Conservation (phyloP, 2,113 vertebrate genomes). For the Caranx ignobilis region DNA sequence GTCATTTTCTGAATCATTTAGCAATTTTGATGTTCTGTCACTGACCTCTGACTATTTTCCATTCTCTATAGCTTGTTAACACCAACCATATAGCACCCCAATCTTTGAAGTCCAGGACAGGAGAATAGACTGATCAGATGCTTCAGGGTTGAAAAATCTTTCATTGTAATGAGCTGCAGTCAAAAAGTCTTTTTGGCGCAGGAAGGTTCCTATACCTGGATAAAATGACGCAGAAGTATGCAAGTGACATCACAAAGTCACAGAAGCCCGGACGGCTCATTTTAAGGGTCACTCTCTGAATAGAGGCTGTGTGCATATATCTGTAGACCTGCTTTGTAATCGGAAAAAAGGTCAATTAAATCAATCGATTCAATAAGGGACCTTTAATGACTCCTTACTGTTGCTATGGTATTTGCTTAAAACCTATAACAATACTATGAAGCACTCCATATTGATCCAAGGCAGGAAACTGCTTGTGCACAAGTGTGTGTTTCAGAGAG, state of each 20-base stretch:
- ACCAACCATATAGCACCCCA: not conserved
- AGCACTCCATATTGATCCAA: conserved; percentile 5
- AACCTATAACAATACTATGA: conserved; percentile 2
- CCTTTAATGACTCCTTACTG: not conserved
- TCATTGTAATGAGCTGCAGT: not conserved
- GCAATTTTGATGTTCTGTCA: not conserved
- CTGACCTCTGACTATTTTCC: not conserved
- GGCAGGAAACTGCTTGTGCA: conserved; percentile 1
- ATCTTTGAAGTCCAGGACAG: not conserved
- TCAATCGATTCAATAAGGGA: no score
- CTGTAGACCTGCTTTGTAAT: no score
- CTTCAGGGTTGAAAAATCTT: not conserved
- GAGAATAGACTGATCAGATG: not conserved
- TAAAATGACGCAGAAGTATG: no score
- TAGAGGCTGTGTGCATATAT: no score
- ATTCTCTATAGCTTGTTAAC: not conserved
- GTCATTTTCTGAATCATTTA: not conserved
- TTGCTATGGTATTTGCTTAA: not conserved
- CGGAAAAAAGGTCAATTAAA: no score
- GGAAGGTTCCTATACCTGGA: no score
- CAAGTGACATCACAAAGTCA: no score
- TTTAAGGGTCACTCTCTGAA: no score
- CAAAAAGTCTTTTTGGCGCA: no score
- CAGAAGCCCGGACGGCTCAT: no score
- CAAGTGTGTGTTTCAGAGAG: conserved; percentile 7